Conservation (phyloP, 64 coral and sea anemone species). For the Montipora foliosa region DNA sequence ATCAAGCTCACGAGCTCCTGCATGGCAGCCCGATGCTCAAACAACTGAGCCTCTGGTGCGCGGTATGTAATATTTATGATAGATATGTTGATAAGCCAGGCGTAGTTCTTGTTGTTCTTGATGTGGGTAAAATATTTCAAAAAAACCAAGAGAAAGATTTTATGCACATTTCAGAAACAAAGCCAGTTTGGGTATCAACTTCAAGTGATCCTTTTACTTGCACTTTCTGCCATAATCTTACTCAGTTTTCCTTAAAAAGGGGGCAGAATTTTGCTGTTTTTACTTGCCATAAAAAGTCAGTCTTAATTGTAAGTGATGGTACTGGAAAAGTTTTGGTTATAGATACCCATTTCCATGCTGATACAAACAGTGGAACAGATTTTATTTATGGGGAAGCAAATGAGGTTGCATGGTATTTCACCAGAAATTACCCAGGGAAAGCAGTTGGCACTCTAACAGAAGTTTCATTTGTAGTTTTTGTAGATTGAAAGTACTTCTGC, state of each 20-base stretch:
- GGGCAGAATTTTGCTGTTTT: slow-evolving; percentile 18
- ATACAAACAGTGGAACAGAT: slow-evolving; percentile 32
- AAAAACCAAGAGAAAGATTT: neutral
- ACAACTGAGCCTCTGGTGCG: no score
- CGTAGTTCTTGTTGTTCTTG: neutral
- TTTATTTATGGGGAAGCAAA: slow-evolving; percentile 12
- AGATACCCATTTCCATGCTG: slow-evolving; percentile 35
- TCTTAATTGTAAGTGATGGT: slow-evolving; percentile 18
- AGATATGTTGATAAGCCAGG: slow-evolving; percentile 5
- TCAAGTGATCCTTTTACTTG: slow-evolving; percentile 10
- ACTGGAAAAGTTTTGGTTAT: slow-evolving; percentile 14
- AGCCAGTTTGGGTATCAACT: slow-evolving; percentile 11
- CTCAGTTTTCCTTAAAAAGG: neutral
- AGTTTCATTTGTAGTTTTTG: slow-evolving; percentile 22
- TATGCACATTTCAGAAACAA: slow-evolving; percentile 15
- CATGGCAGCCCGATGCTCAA: no score
- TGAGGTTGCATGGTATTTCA: slow-evolving; percentile 25
- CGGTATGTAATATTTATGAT: neutral
- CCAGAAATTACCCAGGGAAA: slow-evolving; percentile 28
- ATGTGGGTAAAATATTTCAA: neutral
- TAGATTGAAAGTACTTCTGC: neutral
- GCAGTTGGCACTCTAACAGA: slow-evolving; percentile 25
- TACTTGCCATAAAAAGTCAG: neutral
- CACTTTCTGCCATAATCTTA: slow-evolving; percentile 15
- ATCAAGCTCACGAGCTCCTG: no score